Conservation (phyloP, 2,888 invertebrate genomes). For the Aleiodes leptofemur region DNA sequence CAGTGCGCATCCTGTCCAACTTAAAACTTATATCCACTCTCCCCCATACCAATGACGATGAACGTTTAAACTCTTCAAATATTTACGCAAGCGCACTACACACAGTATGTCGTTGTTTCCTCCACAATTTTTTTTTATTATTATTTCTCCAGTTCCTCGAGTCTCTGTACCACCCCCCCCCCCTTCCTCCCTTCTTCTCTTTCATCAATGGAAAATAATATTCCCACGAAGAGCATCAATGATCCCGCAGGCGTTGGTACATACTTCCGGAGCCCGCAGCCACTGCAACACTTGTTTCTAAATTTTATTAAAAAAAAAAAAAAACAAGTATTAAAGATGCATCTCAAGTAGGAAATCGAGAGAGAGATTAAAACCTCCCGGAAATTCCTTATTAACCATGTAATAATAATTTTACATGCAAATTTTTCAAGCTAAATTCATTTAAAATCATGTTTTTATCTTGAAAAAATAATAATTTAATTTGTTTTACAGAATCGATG, state of each 20-base stretch:
- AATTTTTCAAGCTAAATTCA: background rate
- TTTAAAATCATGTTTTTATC: background rate
- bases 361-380: too few species aligned
- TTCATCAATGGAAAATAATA: constrained; percentile 22
- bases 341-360: too few species aligned
- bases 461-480: constrained; percentile 29
- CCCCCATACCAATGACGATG: constrained; percentile 35
- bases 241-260: constrained; percentile 43
- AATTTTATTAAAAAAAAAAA: background rate
- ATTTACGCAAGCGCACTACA: constrained; percentile 35
- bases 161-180: constrained; percentile 22
- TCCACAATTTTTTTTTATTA: constrained; percentile 3
- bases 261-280: constrained; percentile 44
- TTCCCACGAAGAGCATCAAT: constrained; percentile 39
- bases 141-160: background rate
- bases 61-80: constrained; percentile 45
- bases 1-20: constrained; percentile 35
- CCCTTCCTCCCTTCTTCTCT: background rate
- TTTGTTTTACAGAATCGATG: constrained; percentile 62
- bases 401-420: constrained; percentile 15
- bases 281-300: constrained; percentile 23
- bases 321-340: too few species aligned
- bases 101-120: constrained; percentile 29
- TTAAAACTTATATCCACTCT: constrained; percentile 34
- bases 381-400: constrained; percentile 18